phyloP scores from a whole-genome alignment of 2,113 vertebrate species.

The Engraulis encrasicolus region DNA sequence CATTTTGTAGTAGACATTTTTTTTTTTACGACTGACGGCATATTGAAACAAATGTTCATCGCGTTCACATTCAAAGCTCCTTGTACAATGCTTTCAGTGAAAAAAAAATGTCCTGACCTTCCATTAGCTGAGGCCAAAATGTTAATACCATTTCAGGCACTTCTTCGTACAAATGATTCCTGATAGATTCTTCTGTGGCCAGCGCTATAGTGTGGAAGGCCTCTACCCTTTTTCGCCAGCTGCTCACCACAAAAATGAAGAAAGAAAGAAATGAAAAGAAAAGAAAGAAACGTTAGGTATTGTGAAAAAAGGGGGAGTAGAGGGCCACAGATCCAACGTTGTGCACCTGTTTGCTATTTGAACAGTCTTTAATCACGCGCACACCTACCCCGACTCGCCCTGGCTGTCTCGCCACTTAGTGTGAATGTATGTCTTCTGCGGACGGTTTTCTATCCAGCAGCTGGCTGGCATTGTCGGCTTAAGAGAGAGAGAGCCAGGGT shows the following conservation, averaged over 20 bases:
- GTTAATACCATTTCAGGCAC: background rate
- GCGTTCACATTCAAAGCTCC: slow-evolving; percentile 10
- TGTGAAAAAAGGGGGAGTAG: background rate
- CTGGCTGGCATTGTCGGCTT: background rate
- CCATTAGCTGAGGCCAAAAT: background rate
- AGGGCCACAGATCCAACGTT: background rate
- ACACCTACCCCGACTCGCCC: background rate
- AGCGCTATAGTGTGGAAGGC: background rate
- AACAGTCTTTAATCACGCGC: background rate
- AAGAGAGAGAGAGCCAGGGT: background rate
- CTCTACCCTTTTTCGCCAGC: background rate
- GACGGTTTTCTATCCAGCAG: background rate
- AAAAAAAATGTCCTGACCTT: slow-evolving; percentile 1
- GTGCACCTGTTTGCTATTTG: background rate
- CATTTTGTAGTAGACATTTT: too few species aligned
- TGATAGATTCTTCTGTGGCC: slow-evolving; percentile 3
- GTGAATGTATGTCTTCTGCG: background rate
- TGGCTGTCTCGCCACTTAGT: background rate
- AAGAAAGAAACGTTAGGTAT: background rate
- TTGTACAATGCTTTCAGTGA: background rate
- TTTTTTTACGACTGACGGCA: background rate
- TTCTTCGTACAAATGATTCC: slow-evolving; percentile 4
- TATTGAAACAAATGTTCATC: slow-evolving; percentile 22
- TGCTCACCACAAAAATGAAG: background rate
- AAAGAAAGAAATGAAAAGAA: too few species aligned